These are phyloP conservation scores for Pitangus sulphuratus DNA, from an alignment of 2,797 vertebrate genomes.

Conservation along the genomic window DNA sequence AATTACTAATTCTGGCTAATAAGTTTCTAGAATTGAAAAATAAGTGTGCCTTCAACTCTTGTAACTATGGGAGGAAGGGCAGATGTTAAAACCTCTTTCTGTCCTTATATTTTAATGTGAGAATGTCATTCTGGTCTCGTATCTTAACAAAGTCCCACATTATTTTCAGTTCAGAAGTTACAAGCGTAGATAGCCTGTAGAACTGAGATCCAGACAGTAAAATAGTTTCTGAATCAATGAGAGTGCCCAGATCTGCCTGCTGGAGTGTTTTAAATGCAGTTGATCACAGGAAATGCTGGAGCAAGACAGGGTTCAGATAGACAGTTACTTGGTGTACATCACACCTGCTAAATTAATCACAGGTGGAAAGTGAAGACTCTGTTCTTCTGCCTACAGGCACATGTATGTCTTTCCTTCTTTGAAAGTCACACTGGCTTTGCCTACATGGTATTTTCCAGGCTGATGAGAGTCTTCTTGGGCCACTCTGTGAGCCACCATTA, in stretches of 20 bases:
- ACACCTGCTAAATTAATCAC: neutral
- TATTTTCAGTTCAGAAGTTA: neutral
- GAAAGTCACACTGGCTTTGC: neutral
- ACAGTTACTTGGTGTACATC: neutral
- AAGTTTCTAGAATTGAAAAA: neutral
- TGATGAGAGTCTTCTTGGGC: neutral
- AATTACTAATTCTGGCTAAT: neutral
- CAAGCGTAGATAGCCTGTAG: accelerated
- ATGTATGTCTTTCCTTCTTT: neutral
- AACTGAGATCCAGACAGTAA: neutral
- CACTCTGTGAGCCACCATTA: neutral
- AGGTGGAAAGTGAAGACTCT: neutral
- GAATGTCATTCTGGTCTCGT: neutral
- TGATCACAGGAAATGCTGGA: neutral
- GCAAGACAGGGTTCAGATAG: neutral
- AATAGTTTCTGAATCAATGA: neutral
- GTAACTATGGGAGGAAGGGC: neutral
- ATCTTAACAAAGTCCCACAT: neutral
- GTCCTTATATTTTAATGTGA: neutral
- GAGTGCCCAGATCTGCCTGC: neutral
- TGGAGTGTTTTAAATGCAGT: neutral
- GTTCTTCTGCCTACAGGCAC: neutral
- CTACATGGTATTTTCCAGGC: neutral
- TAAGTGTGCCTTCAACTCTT: neutral
- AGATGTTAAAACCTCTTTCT: neutral